phyloP scores from a whole-genome alignment of 1,140 invertebrate genomes.

The Calliopsis andreniformis region DNA sequence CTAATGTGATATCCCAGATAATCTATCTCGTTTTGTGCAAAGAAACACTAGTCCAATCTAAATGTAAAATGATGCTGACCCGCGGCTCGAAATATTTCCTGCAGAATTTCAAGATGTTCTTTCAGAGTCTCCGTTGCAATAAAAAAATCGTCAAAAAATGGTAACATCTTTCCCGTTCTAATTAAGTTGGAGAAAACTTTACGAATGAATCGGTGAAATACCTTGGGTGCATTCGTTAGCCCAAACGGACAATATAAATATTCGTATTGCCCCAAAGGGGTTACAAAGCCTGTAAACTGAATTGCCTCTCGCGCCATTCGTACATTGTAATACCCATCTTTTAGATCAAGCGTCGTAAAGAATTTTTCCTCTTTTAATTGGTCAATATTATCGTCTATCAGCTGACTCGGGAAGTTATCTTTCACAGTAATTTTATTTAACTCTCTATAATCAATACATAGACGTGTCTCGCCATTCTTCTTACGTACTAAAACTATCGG shows the following conservation, averaged over 20 bases:
- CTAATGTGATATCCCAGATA: conserved; percentile 7
- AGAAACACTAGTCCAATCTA: conserved; percentile 13
- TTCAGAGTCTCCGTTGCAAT: neutral
- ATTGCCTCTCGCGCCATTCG: neutral
- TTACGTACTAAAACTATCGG: too few relatives aligned
- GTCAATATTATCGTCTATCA: conserved; percentile 28
- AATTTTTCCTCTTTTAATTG: conserved; percentile 1
- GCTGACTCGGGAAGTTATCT: conserved; percentile 1
- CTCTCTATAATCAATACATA: too few relatives aligned
- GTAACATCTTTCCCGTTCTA: neutral
- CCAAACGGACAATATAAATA: conserved; percentile 15
- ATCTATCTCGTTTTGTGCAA: neutral
- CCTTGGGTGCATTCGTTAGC: neutral
- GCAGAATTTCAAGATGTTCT: neutral
- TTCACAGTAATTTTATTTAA: neutral
- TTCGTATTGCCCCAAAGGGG: neutral
- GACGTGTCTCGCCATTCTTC: too few relatives aligned
- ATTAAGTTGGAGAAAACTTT: conserved; percentile 8
- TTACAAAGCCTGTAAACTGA: conserved; percentile 19
- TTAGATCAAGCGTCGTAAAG: neutral
- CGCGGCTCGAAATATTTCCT: neutral
- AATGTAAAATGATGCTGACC: neutral
- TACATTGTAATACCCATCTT: conserved; percentile 16
- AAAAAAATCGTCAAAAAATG: conserved; percentile 7
- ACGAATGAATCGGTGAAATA: conserved; percentile 9